Percentiles rank a stretch among this genome's conserved stretches.
These are phyloP conservation scores for Pentalonia nigronervosa DNA, from an alignment of 1,140 invertebrate species.

Conservation along the genomic window DNA sequence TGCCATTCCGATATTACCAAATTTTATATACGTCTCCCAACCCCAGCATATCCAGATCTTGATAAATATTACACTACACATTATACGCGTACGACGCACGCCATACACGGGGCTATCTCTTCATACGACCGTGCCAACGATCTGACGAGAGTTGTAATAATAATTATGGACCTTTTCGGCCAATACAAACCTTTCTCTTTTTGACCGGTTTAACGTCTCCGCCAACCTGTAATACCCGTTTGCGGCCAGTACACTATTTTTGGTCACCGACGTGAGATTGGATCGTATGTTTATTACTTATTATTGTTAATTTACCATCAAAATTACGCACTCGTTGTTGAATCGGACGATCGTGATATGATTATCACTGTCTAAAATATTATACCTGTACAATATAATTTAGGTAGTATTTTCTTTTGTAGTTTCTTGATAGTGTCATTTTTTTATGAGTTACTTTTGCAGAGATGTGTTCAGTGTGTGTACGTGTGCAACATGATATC, in stretches of 20 bases:
- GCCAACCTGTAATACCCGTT: neutral
- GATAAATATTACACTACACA: conserved; percentile 14
- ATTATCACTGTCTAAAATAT: neutral
- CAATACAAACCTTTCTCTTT: neutral
- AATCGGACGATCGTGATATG: too few relatives aligned
- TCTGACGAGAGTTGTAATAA: neutral
- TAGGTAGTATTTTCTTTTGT: neutral
- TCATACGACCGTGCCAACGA: neutral
- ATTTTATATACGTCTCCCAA: neutral
- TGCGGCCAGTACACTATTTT: neutral
- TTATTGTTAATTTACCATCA: neutral
- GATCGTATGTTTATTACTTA: neutral
- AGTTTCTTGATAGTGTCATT: neutral
- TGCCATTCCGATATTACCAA: too few relatives aligned
- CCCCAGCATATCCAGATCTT: neutral
- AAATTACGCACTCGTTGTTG: neutral
- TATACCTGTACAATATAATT: neutral
- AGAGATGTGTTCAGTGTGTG: neutral
- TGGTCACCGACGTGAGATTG: neutral
- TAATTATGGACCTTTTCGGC: neutral
- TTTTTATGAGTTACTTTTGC: neutral
- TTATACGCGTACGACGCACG: neutral
- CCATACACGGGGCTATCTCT: neutral
- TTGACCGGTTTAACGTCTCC: neutral
- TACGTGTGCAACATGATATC: neutral